A percentile compares a stretch with the other conserved stretches of the same genome.
Evolutionary conservation across 2,888 invertebrate species (phyloP).

Genomic region (Ichneumoninae sp.): DNA sequence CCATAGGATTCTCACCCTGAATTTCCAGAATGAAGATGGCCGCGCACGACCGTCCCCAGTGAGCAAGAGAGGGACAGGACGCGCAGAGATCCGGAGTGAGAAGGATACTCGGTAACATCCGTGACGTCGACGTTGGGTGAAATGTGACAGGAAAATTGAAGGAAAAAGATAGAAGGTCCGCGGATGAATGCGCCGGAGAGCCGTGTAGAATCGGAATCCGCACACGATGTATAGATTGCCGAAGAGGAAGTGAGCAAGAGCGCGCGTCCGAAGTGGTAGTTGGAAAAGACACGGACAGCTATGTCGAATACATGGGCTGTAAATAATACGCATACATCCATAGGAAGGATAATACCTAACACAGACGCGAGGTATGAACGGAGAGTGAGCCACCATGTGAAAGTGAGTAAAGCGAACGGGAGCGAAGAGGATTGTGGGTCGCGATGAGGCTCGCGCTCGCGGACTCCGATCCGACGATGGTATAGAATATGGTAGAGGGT

Average conservation of each 20-base stretch:
- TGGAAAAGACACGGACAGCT: slow-evolving; percentile 2
- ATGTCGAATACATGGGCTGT: neutral
- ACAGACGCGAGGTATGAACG: slow-evolving; percentile 10
- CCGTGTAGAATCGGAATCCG: slow-evolving; percentile 10
- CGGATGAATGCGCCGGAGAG: neutral
- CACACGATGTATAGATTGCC: neutral
- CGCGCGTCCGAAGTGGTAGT: neutral
- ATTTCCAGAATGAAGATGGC: slow-evolving; percentile 2
- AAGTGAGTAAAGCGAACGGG: slow-evolving; percentile 29
- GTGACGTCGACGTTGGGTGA: slow-evolving; percentile 10
- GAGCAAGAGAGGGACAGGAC: neutral
- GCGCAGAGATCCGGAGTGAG: slow-evolving; percentile 5
- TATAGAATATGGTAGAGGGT: slow-evolving; percentile 17
- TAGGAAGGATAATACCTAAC: neutral
- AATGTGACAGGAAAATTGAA: neutral
- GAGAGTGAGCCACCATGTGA: neutral
- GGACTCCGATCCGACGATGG: slow-evolving; percentile 39
- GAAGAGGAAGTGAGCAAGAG: neutral
- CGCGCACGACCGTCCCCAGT: neutral
- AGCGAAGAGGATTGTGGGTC: slow-evolving; percentile 24
- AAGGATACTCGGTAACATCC: neutral
- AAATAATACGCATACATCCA: neutral
- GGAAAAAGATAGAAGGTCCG: neutral
- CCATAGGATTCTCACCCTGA: slow-evolving; percentile 41
- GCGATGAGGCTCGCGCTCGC: slow-evolving; percentile 42